These are phyloP conservation scores for Eupithecia dodoneata DNA, from an alignment of 2,888 invertebrate genomes.

Conservation along the genomic window DNA sequence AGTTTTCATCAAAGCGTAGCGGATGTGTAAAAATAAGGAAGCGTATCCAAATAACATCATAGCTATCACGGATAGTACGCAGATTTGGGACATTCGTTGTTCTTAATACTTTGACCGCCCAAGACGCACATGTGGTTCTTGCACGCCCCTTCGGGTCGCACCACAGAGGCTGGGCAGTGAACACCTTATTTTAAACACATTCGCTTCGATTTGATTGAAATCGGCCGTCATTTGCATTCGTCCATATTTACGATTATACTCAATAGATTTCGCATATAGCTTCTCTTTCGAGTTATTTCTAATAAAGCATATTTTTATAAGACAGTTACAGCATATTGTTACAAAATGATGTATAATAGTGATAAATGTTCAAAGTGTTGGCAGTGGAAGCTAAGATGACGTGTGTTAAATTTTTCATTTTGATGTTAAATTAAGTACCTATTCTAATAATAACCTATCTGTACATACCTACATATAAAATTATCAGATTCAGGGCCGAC, in stretches of 20 bases:
- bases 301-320: slow-evolving; percentile 39
- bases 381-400: slow-evolving; percentile 12
- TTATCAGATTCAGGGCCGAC: not conserved
- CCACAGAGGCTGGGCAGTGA: too few relatives aligned
- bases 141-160: too few relatives aligned
- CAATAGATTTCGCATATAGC: not conserved
- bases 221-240: not conserved
- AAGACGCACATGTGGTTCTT: too few relatives aligned
- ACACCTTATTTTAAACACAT: not conserved
- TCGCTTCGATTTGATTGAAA: not conserved
- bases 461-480: not conserved
- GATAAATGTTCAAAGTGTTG: slow-evolving; percentile 35
- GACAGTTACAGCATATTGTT: slow-evolving; percentile 56
- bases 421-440: not conserved
- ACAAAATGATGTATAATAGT: slow-evolving; percentile 55
- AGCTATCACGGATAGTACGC: not conserved
- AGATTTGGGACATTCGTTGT: too few relatives aligned
- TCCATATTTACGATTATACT: not conserved
- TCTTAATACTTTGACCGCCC: too few relatives aligned
- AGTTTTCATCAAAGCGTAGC: not conserved
- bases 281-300: slow-evolving; percentile 6
- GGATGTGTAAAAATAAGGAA: not conserved
- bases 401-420: not conserved
- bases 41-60: not conserved
- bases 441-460: not conserved